Evolutionary conservation across 2,113 vertebrate genomes (phyloP).

Genomic region (Oreochromis tanganicae): DNA sequence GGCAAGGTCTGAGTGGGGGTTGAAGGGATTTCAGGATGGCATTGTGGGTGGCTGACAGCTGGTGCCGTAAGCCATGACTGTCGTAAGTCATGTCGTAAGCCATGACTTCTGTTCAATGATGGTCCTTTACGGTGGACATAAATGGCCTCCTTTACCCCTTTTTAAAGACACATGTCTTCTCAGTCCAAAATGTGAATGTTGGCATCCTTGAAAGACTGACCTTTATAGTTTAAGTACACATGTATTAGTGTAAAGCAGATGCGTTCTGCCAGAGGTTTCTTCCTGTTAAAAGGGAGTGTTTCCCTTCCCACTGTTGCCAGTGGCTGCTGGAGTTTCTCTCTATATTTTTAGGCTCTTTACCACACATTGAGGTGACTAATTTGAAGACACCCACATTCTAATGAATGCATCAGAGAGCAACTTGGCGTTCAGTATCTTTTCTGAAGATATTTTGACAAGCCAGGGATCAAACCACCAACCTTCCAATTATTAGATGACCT

Average conservation of each 20-base stretch:
- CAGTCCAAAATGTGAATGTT: not conserved
- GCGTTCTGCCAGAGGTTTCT: not conserved
- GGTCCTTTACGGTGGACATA: not conserved
- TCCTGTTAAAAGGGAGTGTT: not conserved
- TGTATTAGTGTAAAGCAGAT: not conserved
- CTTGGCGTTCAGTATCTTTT: not conserved
- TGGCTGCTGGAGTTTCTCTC: not conserved
- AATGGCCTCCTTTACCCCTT: not conserved
- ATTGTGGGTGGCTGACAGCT: not conserved
- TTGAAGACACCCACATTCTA: not conserved
- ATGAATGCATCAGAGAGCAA: not conserved
- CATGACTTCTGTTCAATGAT: not conserved
- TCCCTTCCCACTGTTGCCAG: not conserved
- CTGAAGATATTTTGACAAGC: too few relatives aligned
- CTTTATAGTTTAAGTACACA: not conserved
- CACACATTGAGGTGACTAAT: not conserved
- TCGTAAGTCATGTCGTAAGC: not conserved
- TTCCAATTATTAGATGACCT: too few relatives aligned
- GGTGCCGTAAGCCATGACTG: not conserved
- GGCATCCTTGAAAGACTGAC: not conserved
- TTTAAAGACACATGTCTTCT: not conserved
- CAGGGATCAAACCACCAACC: too few relatives aligned
- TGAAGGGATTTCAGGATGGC: not conserved
- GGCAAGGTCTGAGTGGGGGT: accelerated
- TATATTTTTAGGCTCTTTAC: not conserved